phyloP scores from a whole-genome alignment of 2,113 vertebrate genomes.

The Sapayoa aenigma region DNA sequence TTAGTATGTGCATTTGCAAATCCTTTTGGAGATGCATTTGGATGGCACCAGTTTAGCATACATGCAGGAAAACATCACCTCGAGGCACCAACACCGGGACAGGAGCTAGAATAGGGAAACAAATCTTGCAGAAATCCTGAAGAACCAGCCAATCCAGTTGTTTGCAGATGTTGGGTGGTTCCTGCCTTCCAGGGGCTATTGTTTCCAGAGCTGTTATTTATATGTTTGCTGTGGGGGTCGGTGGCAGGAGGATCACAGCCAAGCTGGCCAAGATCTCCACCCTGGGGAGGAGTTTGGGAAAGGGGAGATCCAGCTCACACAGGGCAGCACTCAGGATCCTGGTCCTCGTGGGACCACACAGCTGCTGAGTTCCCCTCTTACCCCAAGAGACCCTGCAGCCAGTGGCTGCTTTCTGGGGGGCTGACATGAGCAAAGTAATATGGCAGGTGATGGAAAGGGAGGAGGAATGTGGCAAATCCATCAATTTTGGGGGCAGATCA shows the following conservation, averaged over 20 bases:
- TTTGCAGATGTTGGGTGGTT: conserved; percentile 54
- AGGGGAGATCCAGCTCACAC: neutral
- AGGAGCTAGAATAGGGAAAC: neutral
- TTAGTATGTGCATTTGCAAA: neutral
- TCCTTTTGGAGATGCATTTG: neutral
- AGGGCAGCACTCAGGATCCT: accelerated
- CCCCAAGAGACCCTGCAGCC: neutral
- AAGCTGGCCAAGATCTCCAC: neutral
- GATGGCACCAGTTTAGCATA: neutral
- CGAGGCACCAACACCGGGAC: neutral
- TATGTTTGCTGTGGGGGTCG: neutral
- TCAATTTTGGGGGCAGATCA: accelerated
- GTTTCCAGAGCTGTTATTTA: neutral
- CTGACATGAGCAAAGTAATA: accelerated
- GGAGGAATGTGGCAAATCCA: neutral
- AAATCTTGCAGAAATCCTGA: neutral
- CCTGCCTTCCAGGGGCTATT: conserved; percentile 30
- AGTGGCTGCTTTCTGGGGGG: neutral
- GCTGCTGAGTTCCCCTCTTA: neutral
- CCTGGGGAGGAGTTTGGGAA: neutral
- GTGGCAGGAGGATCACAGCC: neutral
- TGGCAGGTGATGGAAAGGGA: neutral
- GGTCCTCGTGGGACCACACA: accelerated
- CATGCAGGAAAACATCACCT: neutral
- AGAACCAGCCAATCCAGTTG: neutral